phyloP scores from a whole-genome alignment of 2,888 invertebrate species.

The Diaphora mendica region DNA sequence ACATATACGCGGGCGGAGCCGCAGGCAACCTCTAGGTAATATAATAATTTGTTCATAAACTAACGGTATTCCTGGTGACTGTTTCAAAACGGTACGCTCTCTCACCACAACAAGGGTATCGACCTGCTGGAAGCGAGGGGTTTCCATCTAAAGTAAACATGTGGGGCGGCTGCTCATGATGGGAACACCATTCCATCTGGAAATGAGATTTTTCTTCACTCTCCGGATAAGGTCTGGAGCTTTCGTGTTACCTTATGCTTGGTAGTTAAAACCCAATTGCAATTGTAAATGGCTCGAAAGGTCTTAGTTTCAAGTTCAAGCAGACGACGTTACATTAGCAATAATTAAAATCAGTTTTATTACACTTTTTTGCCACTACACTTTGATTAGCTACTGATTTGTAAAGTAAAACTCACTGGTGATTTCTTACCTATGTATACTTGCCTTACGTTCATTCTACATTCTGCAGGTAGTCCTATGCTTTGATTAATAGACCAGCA shows the following conservation, averaged over 20 bases:
- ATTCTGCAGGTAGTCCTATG: background rate
- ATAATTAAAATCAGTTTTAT: background rate
- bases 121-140: conserved; percentile 90
- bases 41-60: background rate
- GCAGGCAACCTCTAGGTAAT: no score
- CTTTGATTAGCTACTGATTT: background rate
- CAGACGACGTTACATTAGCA: no score
- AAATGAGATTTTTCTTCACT: background rate
- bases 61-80: conserved; percentile 87
- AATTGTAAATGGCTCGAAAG: no score
- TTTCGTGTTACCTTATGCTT: background rate
- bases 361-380: background rate
- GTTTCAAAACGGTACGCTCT: conserved; percentile 93
- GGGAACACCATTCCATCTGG: conserved; percentile 93
- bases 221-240: background rate
- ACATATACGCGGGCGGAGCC: no score
- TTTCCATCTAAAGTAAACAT: conserved; percentile 91
- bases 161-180: conserved; percentile 92
- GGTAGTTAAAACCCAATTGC: no score
- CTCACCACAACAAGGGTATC: conserved; percentile 95
- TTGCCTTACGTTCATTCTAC: background rate
- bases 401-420: background rate
- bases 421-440: background rate
- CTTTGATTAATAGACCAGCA: no score
- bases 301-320: no score